Evolutionary conservation across 2,888 invertebrate species (phyloP).

Genomic region (Thereva nobilitata): DNA sequence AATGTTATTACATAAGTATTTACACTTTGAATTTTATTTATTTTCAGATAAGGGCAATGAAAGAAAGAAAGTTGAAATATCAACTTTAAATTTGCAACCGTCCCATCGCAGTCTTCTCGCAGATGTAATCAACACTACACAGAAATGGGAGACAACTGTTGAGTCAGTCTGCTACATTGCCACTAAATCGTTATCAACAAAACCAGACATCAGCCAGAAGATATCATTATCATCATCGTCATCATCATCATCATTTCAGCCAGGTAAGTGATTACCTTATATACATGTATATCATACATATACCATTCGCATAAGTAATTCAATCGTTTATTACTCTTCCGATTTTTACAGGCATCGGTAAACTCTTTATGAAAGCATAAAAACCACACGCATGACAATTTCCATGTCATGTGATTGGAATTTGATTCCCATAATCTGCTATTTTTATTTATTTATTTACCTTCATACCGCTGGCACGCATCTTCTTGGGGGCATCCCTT

Average conservation of each 20-base stretch:
- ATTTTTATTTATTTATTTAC: neutral
- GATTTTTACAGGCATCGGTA: no score
- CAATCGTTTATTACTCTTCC: no score
- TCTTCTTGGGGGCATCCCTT: conserved; percentile 16
- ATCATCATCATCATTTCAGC: conserved; percentile 9
- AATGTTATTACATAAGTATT: neutral
- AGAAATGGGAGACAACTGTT: conserved; percentile 58
- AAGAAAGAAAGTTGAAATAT: conserved; percentile 21
- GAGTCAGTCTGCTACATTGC: conserved; percentile 57
- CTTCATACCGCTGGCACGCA: conserved; percentile 3
- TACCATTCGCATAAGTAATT: conserved; percentile 8
- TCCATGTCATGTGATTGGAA: neutral
- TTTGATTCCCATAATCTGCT: no score
- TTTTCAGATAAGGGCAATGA: conserved; percentile 20
- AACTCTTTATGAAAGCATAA: no score
- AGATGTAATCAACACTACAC: conserved; percentile 55
- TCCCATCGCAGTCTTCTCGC: conserved; percentile 48
- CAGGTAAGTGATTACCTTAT: conserved; percentile 32
- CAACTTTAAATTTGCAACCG: conserved; percentile 32
- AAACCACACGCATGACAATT: neutral
- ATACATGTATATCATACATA: neutral
- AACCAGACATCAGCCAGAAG: conserved; percentile 33
- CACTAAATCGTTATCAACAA: conserved; percentile 52
- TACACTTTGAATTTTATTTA: neutral
- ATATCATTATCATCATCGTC: neutral